Percentiles rank a stretch among this genome's conserved stretches.
These are phyloP conservation scores for Eueides isabella DNA, from an alignment of 1,140 invertebrate species.

Conservation along the genomic window DNA sequence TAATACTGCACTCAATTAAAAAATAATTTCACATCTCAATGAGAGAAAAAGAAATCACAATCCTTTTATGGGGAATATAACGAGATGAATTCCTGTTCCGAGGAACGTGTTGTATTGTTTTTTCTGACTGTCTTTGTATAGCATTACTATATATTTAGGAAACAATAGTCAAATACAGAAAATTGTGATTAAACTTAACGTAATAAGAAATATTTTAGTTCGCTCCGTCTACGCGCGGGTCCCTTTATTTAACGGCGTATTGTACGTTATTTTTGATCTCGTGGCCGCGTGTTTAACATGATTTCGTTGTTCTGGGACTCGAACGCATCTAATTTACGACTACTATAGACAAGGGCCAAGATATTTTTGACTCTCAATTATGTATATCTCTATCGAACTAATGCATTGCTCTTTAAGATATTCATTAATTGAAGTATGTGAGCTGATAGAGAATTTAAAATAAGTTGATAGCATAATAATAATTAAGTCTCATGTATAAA, in stretches of 20 bases:
- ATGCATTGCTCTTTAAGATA: slow-evolving; percentile 52
- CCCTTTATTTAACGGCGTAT: slow-evolving; percentile 31
- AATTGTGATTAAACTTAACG: slow-evolving; percentile 17
- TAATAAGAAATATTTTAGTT: slow-evolving; percentile 26
- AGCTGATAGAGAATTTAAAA: slow-evolving; percentile 27
- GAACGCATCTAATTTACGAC: slow-evolving; percentile 52
- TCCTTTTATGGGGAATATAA: slow-evolving; percentile 65
- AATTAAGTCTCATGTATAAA: neutral
- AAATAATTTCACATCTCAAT: slow-evolving; percentile 50
- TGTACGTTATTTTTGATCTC: slow-evolving; percentile 57
- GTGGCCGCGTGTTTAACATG: slow-evolving; percentile 53
- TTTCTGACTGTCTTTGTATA: slow-evolving; percentile 55
- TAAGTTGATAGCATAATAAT: neutral
- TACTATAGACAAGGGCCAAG: slow-evolving; percentile 48
- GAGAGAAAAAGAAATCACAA: slow-evolving; percentile 57
- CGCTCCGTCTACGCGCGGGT: slow-evolving; percentile 3
- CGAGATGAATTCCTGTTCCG: slow-evolving; percentile 64
- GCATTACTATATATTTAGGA: slow-evolving; percentile 48
- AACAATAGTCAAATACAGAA: slow-evolving; percentile 34
- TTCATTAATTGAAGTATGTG: slow-evolving; percentile 58
- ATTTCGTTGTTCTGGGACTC: slow-evolving; percentile 58
- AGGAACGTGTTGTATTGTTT: slow-evolving; percentile 63
- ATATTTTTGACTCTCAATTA: slow-evolving; percentile 62
- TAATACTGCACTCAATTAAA: slow-evolving; percentile 50
- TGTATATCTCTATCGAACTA: slow-evolving; percentile 40